These are phyloP conservation scores for Ptychoptera contaminata DNA, from an alignment of 2,888 invertebrate species.

Conservation along the genomic window DNA sequence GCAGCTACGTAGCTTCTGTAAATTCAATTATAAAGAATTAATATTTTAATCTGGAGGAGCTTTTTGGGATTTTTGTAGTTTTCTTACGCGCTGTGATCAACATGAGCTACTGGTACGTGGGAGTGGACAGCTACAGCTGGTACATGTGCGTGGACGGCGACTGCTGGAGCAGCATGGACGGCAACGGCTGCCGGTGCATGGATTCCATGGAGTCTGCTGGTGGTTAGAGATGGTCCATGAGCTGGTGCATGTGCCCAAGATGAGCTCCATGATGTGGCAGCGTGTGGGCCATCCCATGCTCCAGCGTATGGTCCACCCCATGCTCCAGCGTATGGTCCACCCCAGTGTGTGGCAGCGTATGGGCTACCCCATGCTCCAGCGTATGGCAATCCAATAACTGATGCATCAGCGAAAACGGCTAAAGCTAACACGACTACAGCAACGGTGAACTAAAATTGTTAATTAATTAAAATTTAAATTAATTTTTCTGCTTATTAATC, in stretches of 20 bases:
- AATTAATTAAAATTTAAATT: too few relatives aligned
- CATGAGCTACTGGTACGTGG: slow-evolving; percentile 11
- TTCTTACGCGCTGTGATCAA: neutral
- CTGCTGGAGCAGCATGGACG: slow-evolving; percentile 24
- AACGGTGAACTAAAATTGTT: slow-evolving; percentile 21
- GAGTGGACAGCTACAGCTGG: slow-evolving; percentile 15
- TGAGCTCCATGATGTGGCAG: neutral
- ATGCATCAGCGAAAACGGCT: slow-evolving; percentile 25
- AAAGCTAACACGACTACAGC: slow-evolving; percentile 28
- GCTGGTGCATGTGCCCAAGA: neutral
- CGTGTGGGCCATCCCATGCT: slow-evolving; percentile 10
- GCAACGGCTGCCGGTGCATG: slow-evolving; percentile 24
- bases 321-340: slow-evolving; percentile 14
- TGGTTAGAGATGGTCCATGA: neutral
- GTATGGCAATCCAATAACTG: slow-evolving; percentile 17
- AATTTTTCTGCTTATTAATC: too few relatives aligned
- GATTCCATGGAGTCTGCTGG: neutral
- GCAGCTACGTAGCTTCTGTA: slow-evolving; percentile 25
- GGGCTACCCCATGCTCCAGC: slow-evolving; percentile 10
- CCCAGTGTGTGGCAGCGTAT: slow-evolving; percentile 9
- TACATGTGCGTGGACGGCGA: slow-evolving; percentile 27
- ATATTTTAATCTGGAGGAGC: too few relatives aligned
- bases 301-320: slow-evolving; percentile 12
- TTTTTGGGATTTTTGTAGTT: too few relatives aligned
- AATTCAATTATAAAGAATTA: too few relatives aligned